Conservation (phyloP, 2,113 vertebrate genomes). For the Mus pahari region DNA sequence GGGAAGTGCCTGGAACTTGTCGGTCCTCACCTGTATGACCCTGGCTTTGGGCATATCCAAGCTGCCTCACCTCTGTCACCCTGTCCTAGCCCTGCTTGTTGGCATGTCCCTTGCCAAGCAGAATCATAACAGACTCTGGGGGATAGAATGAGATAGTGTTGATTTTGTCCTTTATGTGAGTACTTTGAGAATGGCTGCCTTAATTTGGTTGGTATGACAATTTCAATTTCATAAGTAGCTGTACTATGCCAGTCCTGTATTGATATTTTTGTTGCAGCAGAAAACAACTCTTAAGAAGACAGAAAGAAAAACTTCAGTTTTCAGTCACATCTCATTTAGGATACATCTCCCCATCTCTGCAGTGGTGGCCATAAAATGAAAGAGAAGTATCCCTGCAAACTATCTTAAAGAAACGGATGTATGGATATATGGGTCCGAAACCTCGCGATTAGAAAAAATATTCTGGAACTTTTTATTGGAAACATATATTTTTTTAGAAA, state of each 20-base stretch:
- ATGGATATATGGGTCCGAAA: not conserved
- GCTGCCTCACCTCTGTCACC: not conserved
- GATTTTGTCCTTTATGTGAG: not conserved
- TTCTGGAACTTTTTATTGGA: not conserved
- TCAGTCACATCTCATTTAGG: not conserved
- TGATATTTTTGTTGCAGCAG: not conserved
- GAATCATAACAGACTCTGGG: not conserved
- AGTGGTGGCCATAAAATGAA: not conserved
- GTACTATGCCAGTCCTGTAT: not conserved
- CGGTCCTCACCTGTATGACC: not conserved
- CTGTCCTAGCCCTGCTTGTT: not conserved
- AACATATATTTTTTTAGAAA: not conserved
- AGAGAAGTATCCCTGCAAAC: not conserved
- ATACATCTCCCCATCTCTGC: not conserved
- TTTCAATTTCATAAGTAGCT: not conserved
- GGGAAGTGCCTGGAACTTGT: not conserved
- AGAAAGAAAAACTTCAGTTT: not conserved
- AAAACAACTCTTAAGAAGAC: not conserved
- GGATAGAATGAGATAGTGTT: not conserved
- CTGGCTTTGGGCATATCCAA: not conserved
- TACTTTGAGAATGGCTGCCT: not conserved
- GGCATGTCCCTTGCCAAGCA: not conserved
- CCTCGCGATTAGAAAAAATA: not conserved
- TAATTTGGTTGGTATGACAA: not conserved
- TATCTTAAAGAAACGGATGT: not conserved